A percentile compares a stretch with the other conserved stretches of the same genome.
These are phyloP conservation scores for Mesoclemmys tuberculata DNA, from an alignment of 2,113 vertebrate genomes.

Conservation along the genomic window DNA sequence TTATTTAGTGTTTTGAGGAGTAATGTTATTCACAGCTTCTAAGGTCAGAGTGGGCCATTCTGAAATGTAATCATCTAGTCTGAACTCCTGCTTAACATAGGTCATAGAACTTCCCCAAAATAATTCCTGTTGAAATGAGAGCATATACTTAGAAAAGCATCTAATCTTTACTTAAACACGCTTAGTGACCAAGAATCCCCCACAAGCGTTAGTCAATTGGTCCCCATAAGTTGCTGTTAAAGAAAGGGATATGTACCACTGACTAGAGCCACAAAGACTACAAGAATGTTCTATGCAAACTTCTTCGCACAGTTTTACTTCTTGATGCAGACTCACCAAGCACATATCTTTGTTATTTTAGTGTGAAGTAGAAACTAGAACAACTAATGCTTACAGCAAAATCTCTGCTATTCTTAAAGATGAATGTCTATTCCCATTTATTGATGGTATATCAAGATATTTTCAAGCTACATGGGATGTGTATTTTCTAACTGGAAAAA, in stretches of 20 bases:
- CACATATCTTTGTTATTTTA: neutral
- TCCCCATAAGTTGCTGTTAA: neutral
- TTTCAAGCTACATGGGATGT: neutral
- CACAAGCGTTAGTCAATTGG: neutral
- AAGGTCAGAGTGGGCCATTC: neutral
- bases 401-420: neutral
- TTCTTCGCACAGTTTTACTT: neutral
- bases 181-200: neutral
- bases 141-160: neutral
- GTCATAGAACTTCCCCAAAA: neutral
- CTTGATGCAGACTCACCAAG: neutral
- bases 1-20: neutral
- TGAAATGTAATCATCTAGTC: neutral
- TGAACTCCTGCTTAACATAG: neutral
- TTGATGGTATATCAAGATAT: neutral
- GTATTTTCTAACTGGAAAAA: neutral
- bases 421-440: neutral
- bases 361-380: rapidly evolving
- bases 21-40: neutral
- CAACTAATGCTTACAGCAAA: neutral
- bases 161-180: neutral
- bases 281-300: neutral
- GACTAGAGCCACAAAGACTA: neutral
- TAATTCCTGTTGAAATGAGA: neutral
- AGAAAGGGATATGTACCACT: neutral